Conservation (phyloP, 2,888 invertebrate species). For the Rotaria socialis region DNA sequence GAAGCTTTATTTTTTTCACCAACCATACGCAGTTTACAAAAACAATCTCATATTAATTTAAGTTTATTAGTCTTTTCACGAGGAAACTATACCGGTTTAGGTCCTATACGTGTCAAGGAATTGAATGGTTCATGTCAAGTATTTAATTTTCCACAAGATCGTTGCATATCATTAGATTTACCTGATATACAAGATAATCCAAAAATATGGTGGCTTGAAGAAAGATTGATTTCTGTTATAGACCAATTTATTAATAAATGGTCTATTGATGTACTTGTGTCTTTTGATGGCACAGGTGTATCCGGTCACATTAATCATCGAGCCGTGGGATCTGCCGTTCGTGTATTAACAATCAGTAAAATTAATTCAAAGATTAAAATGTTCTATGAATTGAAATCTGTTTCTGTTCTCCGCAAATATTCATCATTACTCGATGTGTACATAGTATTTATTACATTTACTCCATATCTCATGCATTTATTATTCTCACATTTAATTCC, state of each 20-base stretch:
- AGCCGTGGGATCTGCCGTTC: conserved; percentile 57
- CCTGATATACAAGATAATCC: background rate
- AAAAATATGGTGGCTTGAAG: background rate
- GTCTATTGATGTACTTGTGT: conserved; percentile 65
- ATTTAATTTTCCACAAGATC: background rate
- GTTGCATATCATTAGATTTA: conserved; percentile 26
- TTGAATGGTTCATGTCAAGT: background rate
- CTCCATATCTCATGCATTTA: background rate
- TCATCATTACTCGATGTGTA: background rate
- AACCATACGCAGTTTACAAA: conserved; percentile 49
- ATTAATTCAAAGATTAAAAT: background rate
- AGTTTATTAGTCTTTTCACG: conserved; percentile 27
- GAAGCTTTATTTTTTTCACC: conserved; percentile 99
- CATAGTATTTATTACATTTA: background rate
- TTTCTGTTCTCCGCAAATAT: conserved; percentile 41
- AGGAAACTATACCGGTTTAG: background rate
- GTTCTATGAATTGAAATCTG: conserved; percentile 29
- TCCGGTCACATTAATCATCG: conserved; percentile 87
- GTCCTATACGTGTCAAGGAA: background rate
- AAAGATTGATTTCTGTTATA: background rate
- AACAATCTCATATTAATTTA: background rate
- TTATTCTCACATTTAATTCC: conserved; percentile 2
- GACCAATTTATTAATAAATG: background rate
- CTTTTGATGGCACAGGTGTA: conserved; percentile 90
- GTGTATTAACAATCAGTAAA: conserved; percentile 49